Base-by-base conservation (phyloP, 2,113 vertebrate genomes). In the Sciurus niger region DNA sequence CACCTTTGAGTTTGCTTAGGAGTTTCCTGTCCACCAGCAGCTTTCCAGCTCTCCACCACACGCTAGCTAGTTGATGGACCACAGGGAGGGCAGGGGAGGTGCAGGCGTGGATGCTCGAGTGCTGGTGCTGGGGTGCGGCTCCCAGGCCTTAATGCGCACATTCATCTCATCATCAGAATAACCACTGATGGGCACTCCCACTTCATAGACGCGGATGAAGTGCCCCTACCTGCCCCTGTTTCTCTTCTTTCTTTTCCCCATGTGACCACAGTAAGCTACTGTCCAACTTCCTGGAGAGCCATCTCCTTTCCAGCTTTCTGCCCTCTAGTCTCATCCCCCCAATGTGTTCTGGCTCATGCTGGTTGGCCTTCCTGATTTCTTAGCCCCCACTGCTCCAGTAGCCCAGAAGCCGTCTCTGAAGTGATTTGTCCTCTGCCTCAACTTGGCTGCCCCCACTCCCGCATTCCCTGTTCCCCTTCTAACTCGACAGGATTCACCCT, bases 381-480 rank as follows among this genome's bases (percentile, higher is more conserved):
- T 28, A 17, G 0, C 0, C 16, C 8, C 37, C 63, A 63, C 9
- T 63, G 34, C 16, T 46, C 1, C 6, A 53, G 55, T 9, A 6
- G 37, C 30, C 77, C 25, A 72, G 37, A 18, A 53, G 53, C 60
- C 25, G 14, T 32, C 76, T 68, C 86, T 13, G 1, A 77, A 24
- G 51, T 46, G 68, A 43, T 46, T 58, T 63, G 28, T 85, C 17
- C 40, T 37, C 92, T 83, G 4, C 40, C 67, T 34, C 67, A 7
- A 6, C 51, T 40, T 17, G 30, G 63, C 28, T 0, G 0, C 12
- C 1, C 0, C 18, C 1, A 0, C 18, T 68, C 16, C 43, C 20
- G 6, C 11, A 6, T 46, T 60, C 24, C 16, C 43, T 24, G 25
- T 55, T 48, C 10, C 34, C n/a, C 46, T 67, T 34, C 63, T 60